phyloP scores from a whole-genome alignment of 2,113 vertebrate species.

The Nibea coibor region DNA sequence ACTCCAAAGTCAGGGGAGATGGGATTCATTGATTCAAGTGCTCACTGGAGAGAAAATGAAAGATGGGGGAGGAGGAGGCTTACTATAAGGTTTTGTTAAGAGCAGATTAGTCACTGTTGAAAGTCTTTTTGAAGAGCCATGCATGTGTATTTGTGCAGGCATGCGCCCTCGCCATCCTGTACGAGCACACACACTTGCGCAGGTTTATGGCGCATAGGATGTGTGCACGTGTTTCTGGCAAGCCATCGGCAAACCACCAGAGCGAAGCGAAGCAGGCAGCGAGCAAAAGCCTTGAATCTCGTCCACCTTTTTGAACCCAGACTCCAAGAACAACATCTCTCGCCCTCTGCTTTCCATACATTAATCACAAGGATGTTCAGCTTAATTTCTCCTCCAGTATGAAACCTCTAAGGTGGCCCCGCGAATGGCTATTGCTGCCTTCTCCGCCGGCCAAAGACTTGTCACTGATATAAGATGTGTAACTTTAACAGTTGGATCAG shows the following conservation, averaged over 20 bases:
- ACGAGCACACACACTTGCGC: neutral
- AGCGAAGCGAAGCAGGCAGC: constrained; percentile 33
- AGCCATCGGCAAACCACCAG: constrained; percentile 20
- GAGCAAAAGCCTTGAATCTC: constrained; percentile 48
- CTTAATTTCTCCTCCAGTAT: constrained; percentile 61
- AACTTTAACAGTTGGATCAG: constrained; percentile 49
- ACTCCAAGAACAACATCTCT: constrained; percentile 71
- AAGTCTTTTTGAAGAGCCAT: constrained; percentile 22
- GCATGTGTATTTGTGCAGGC: constrained; percentile 11
- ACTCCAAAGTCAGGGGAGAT: constrained; percentile 53
- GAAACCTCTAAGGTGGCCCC: constrained; percentile 54
- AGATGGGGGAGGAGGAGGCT: constrained; percentile 17
- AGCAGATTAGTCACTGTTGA: constrained; percentile 47
- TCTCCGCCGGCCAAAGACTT: constrained; percentile 43
- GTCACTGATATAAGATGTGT: constrained; percentile 52
- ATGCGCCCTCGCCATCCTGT: too few relatives aligned
- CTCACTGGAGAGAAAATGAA: constrained; percentile 49
- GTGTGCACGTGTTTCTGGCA: constrained; percentile 22
- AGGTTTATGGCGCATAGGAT: neutral
- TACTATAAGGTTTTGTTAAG: constrained; percentile 38
- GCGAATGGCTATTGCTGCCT: neutral
- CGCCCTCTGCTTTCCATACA: constrained; percentile 64
- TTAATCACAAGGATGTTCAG: constrained; percentile 65
- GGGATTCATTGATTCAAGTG: constrained; percentile 51
- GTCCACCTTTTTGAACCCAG: constrained; percentile 55